Evolutionary conservation across 2,797 vertebrate species (phyloP).

Genomic region (Myripristis jacobus): DNA sequence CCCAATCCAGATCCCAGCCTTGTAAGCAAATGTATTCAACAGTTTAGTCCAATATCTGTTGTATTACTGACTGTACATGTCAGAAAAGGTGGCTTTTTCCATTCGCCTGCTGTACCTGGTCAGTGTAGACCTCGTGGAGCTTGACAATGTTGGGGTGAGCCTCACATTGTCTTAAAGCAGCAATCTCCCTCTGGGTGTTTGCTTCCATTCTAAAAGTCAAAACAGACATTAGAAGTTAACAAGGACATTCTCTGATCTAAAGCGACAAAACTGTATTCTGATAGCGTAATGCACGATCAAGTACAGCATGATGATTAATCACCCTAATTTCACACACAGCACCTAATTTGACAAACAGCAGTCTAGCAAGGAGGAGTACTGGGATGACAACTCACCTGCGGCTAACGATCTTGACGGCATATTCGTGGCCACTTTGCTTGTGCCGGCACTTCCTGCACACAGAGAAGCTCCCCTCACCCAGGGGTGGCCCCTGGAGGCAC

Average conservation of each 20-base stretch:
- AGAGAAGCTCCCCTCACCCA: slow-evolving; percentile 93
- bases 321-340: not conserved
- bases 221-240: slow-evolving; percentile 12
- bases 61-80: not conserved
- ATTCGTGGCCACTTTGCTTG: slow-evolving; percentile 88
- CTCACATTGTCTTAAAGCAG: slow-evolving; percentile 90
- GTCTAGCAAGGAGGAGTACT: not conserved
- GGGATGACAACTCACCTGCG: slow-evolving; percentile 82
- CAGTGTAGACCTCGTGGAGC: slow-evolving; percentile 89
- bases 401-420: slow-evolving; percentile 93
- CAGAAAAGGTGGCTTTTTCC: not conserved
- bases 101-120: slow-evolving; percentile 85
- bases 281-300: not conserved
- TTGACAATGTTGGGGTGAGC: slow-evolving; percentile 91
- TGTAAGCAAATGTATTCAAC: not conserved
- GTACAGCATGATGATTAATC: slow-evolving; percentile 17
- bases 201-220: slow-evolving; percentile 86
- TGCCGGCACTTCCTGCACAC: slow-evolving; percentile 91
- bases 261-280: not conserved
- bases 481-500: slow-evolving; percentile 86
- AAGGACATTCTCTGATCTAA: not conserved
- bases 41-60: not conserved
- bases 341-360: too few relatives aligned
- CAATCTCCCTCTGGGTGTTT: slow-evolving; percentile 91
- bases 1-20: too few relatives aligned